A percentile compares a stretch with the other conserved stretches of the same genome.
These are phyloP conservation scores for Stomatorhinus ivindoensis DNA, from an alignment of 2,113 vertebrate species.

Conservation along the genomic window DNA sequence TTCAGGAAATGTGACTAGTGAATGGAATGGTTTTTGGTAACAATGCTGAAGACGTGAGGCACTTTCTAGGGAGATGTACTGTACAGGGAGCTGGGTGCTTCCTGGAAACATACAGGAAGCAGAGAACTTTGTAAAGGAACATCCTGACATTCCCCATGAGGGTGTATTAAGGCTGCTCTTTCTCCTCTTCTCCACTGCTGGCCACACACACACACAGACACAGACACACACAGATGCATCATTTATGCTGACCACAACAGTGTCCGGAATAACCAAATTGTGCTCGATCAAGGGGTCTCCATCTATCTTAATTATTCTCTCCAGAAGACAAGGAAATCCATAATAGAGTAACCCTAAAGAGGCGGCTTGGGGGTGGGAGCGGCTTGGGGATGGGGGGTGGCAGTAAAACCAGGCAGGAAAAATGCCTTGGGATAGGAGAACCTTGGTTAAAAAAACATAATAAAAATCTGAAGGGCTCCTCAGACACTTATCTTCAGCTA, in stretches of 20 bases:
- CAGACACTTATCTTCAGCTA: conserved; percentile 2
- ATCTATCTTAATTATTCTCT: conserved; percentile 16
- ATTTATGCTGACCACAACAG: conserved; percentile 11
- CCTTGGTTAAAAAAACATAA: not conserved
- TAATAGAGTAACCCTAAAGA: not conserved
- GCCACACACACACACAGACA: not conserved
- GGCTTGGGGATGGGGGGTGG: not conserved
- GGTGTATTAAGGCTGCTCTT: not conserved
- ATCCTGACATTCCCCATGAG: not conserved
- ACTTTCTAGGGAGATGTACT: not conserved
- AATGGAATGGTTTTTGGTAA: not conserved
- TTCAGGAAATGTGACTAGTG: not conserved
- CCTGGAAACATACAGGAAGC: not conserved
- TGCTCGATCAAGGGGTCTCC: not conserved
- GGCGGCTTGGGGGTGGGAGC: not conserved
- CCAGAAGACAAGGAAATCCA: conserved; percentile 3
- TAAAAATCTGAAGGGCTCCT: not conserved
- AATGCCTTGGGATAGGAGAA: not conserved
- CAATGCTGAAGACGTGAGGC: not conserved
- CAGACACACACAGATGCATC: not conserved
- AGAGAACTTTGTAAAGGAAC: not conserved
- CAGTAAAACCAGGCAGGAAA: not conserved
- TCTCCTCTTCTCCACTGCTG: not conserved
- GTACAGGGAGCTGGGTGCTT: not conserved
- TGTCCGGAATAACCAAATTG: not conserved